Conservation (phyloP, 2,888 invertebrate genomes). For the Diaperis boleti region DNA sequence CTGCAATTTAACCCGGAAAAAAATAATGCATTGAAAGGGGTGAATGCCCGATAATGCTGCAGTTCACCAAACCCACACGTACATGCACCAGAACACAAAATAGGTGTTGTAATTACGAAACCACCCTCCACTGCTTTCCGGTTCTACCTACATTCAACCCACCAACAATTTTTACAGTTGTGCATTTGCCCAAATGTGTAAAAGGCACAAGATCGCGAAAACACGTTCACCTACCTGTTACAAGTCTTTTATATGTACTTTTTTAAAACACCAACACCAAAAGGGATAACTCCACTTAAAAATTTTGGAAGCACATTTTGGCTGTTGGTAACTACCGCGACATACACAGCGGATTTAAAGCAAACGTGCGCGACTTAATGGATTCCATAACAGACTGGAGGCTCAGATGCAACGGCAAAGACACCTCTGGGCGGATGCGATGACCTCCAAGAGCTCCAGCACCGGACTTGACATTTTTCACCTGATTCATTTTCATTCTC, state of each 20-base stretch:
- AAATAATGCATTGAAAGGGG: conserved; percentile 28
- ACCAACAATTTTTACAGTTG: conserved; percentile 5
- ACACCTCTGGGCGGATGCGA: conserved; percentile 53
- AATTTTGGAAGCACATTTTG: background rate
- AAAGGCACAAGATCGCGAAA: conserved; percentile 3
- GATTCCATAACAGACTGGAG: conserved; percentile 48
- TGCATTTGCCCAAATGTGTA: background rate
- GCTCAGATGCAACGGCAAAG: conserved; percentile 45
- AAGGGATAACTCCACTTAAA: too few relatives aligned
- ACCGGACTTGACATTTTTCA: conserved; percentile 40
- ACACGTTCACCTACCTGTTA: conserved; percentile 39
- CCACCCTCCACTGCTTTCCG: conserved; percentile 19
- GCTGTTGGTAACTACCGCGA: too few relatives aligned
- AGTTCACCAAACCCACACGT: conserved; percentile 18
- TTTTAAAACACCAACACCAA: background rate
- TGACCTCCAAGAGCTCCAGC: conserved; percentile 51
- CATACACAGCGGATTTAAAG: conserved; percentile 1
- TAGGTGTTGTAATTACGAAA: conserved; percentile 20
- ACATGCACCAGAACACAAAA: conserved; percentile 8
- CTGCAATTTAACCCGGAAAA: conserved; percentile 11
- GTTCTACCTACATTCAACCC: conserved; percentile 13
- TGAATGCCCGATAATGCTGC: conserved; percentile 36
- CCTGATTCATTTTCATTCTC: conserved; percentile 8
- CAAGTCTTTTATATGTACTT: background rate
- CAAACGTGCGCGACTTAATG: conserved; percentile 37